Conservation (phyloP, 2,888 invertebrate species). For the Diabrotica balteata region DNA sequence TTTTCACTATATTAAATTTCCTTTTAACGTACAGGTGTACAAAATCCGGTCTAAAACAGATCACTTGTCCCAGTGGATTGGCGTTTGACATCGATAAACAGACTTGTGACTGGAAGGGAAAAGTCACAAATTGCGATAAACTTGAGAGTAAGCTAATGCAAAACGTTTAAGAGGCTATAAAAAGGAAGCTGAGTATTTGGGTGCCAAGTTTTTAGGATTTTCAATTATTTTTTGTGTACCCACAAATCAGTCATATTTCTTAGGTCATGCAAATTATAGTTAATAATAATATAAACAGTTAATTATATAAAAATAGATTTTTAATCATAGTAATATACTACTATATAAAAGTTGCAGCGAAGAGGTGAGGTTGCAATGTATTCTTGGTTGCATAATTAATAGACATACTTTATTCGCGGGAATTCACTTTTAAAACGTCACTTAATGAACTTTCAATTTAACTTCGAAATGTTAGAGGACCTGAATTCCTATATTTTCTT, state of each 20-base stretch:
- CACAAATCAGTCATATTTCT: conserved; percentile 10
- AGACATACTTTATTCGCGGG: too few relatives aligned
- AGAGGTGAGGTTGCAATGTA: too few relatives aligned
- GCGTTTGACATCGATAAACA: conserved; percentile 98
- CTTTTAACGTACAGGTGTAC: conserved; percentile 76
- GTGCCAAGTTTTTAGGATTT: conserved; percentile 39
- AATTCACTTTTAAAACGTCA: too few relatives aligned
- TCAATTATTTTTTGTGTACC: conserved; percentile 23
- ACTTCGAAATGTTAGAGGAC: too few relatives aligned
- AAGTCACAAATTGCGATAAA: conserved; percentile 95
- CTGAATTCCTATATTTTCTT: too few relatives aligned
- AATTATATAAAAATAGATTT: background rate
- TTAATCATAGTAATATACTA: background rate
- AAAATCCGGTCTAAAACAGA: conserved; percentile 94
- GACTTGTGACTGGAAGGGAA: conserved; percentile 98
- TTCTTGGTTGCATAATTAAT: too few relatives aligned
- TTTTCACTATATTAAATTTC: conserved; percentile 36
- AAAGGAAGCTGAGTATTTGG: conserved; percentile 34
- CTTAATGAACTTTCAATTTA: too few relatives aligned
- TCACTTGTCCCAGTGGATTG: conserved; percentile 96
- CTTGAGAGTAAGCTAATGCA: conserved; percentile 85
- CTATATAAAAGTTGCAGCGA: background rate
- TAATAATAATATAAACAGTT: too few relatives aligned
- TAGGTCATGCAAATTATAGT: too few relatives aligned
- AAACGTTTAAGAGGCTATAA: conserved; percentile 23